Base-by-base conservation (phyloP, 2,888 invertebrate species). In the Volucella inanis region DNA sequence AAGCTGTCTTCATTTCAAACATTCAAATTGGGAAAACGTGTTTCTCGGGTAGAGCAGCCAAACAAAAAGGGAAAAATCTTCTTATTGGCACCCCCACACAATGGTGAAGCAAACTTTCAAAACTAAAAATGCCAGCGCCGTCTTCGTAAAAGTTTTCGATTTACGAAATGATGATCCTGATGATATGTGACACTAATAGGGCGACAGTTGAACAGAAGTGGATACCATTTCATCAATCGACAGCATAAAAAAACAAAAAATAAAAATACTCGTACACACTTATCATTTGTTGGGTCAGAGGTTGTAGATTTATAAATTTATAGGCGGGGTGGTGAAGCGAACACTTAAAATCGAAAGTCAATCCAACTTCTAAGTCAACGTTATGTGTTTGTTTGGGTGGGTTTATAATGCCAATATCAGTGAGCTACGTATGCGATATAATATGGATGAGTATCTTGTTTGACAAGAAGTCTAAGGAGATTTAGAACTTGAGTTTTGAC, bases 1-100 rank as follows among this genome's bases (percentile, higher is more conserved):
- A 43, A 62, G 62, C 39, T 72, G 49, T 72, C 77, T 61, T 71
- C 76, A 41, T 71, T 82, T 77, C 43, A 49, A 31, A 52, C 50
- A 78, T 78, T 83, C 59, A 67, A 82, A 77, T 82, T 61, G 71
- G 15, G 47, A 38, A 67, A 80, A 52, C 54, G 65, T 72, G 67
- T 47, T 47, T 38, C 18, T 15, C 1, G 8, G 38, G 6, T 31
- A 6, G 31, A 31, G 31, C 31, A 31, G 31, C 0, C 31, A 31
- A 6, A 31, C 4, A 31, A 31, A 31, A 31, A 62, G 43, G 18
- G 18, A 18, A 50, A 43, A 49, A 18, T 64, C 31, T 15, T 10
- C 49, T 70, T 43, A 76, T 76, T 65, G 41, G 12, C 38, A 50
- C n/a, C 67, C 11, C 31, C 6, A 4, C 1, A 45, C 31, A 43